Evolutionary conservation across 2,797 vertebrate species (phyloP).

Genomic region (Selene dorsalis): DNA sequence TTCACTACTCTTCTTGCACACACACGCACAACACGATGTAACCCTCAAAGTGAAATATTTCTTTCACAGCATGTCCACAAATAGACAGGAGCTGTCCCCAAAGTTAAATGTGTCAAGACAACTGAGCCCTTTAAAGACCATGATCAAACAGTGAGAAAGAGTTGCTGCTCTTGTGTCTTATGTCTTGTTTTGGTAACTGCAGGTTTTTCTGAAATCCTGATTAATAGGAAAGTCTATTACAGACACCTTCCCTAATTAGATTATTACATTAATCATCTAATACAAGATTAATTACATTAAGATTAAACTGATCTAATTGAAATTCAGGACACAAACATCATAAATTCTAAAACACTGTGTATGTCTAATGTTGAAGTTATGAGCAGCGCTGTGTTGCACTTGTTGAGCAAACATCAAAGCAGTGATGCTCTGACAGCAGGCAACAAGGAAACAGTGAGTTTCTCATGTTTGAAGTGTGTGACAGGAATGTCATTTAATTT

Average conservation of each 20-base stretch:
- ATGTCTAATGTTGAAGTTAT: slow-evolving; percentile 17
- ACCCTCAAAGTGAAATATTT: slow-evolving; percentile 7
- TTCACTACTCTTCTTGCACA: background rate
- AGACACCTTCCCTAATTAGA: background rate
- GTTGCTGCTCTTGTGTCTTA: background rate
- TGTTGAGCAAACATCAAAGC: slow-evolving; percentile 20
- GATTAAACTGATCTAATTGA: background rate
- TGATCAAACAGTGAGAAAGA: background rate
- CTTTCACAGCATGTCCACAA: slow-evolving; percentile 22
- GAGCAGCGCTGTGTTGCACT: background rate
- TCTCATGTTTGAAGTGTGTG: slow-evolving; percentile 4
- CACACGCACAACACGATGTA: background rate
- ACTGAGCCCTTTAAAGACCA: slow-evolving; percentile 19
- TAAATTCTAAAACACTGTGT: background rate
- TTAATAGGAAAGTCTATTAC: background rate
- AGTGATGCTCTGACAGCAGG: slow-evolving; percentile 30
- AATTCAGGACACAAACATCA: slow-evolving; percentile 18
- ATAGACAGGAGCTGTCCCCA: slow-evolving; percentile 5
- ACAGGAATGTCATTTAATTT: slow-evolving; percentile 46
- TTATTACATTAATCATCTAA: background rate
- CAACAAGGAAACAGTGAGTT: slow-evolving; percentile 19
- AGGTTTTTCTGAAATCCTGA: slow-evolving; percentile 1
- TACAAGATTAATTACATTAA: background rate
- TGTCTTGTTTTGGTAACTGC: background rate
- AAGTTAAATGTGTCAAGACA: slow-evolving; percentile 17